These are phyloP conservation scores for Choristoneura fumiferana DNA, from an alignment of 1,140 invertebrate species.

Conservation along the genomic window DNA sequence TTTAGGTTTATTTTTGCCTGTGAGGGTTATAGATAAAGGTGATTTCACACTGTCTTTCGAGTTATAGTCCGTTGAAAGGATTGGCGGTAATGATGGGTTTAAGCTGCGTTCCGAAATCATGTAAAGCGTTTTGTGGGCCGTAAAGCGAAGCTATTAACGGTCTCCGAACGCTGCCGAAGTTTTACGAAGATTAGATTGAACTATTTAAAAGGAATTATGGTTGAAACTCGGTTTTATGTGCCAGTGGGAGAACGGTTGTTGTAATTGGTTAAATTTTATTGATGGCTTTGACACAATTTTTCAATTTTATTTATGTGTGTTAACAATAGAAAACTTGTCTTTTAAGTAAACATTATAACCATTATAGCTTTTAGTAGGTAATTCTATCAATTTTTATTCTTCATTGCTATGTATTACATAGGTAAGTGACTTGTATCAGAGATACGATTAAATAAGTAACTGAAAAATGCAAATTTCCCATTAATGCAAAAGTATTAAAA, in stretches of 20 bases:
- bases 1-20: not conserved
- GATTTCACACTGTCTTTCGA: slow-evolving; percentile 27
- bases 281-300: not conserved
- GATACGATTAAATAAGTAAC: too few relatives aligned
- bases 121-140: slow-evolving; percentile 10
- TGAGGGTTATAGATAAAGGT: slow-evolving; percentile 14
- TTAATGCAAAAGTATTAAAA: too few relatives aligned
- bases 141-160: slow-evolving; percentile 6
- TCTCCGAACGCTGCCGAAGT: not conserved
- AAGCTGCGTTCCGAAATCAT: slow-evolving; percentile 8
- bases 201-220: not conserved
- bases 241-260: not conserved
- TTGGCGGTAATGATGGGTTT: slow-evolving; percentile 52
- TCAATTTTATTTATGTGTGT: too few relatives aligned
- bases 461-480: too few relatives aligned
- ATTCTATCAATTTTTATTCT: too few relatives aligned
- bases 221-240: slow-evolving; percentile 9
- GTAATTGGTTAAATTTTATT: slow-evolving; percentile 5
- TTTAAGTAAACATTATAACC: too few relatives aligned
- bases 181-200: slow-evolving; percentile 14
- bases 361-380: too few relatives aligned
- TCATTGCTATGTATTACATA: too few relatives aligned
- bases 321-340: too few relatives aligned
- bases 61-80: slow-evolving; percentile 30
- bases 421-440: too few relatives aligned